Base-by-base conservation (phyloP, 1,140 invertebrate genomes). In the Andricus grossulariae region DNA sequence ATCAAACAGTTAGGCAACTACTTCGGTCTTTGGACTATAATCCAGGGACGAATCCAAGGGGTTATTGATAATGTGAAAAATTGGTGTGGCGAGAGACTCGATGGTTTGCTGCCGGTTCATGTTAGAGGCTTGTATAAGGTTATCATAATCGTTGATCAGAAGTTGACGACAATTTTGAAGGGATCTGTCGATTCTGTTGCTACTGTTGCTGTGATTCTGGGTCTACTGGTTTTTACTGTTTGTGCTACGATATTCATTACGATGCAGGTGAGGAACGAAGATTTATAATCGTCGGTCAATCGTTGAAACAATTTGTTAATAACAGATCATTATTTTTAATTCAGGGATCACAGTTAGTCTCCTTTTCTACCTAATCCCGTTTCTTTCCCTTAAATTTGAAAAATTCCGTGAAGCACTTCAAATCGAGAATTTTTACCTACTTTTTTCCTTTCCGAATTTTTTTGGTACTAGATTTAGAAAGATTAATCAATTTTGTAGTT, bases 131-230 rank as follows among this genome's bases (percentile, higher is more conserved):
- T 95, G 18, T 85, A 92, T 51, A 91, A 92, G 86, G 77, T 93
- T n/a, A 88, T 89, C 78, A 90, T 90, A 50, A 92, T 93, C 50
- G 83, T 92, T n/a, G 92, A 93, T 74, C 80, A 87, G 18, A 90
- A 92, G 72, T 76, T 92, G 10, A 90, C 90, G 6, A 83, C 89
- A 50, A 85, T 88, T n/a, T 76, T 94, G 0, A 93, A 92, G 82
- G 90, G 91, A 0, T 93, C 92, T 0, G 90, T 94, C 15, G 93
- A 95, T 85, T 90, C 93, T n/a, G 92, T 94, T 25, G 93, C 93
- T 10, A 93, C 94, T 6, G 91, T 92, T 74, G 87, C 93, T 32
- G 93, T 94, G 80, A 94, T 95, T 74, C 80, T 93, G 45, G 89
- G 89, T 49, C 85, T 94, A 19, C 78, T 94, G 0, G 72, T 93